Conservation (phyloP, 2,113 vertebrate species). For the Cynocephalus volans region DNA sequence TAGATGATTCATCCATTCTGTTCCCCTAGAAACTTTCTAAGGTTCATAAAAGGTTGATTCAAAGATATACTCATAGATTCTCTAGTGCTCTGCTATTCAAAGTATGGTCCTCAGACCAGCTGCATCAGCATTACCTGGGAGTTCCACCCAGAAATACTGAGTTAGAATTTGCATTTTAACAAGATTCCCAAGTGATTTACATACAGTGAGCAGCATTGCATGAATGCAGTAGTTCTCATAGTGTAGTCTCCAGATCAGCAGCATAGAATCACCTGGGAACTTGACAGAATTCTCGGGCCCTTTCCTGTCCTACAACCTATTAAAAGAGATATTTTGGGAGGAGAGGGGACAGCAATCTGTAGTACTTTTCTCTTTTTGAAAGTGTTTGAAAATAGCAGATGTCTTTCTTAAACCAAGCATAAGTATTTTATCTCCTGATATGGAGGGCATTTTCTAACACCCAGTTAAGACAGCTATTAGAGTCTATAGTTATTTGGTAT, state of each 20-base stretch:
- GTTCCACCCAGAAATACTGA: neutral
- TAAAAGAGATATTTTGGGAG: neutral
- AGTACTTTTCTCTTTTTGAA: neutral
- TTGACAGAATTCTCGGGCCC: neutral
- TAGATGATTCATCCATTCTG: neutral
- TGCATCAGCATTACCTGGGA: neutral
- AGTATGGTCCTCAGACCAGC: neutral
- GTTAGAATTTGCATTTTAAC: neutral
- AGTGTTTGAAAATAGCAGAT: neutral
- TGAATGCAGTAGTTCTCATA: accelerated
- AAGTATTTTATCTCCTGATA: neutral
- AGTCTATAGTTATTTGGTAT: neutral
- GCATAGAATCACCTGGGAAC: neutral
- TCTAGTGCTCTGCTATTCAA: neutral
- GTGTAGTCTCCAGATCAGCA: neutral
- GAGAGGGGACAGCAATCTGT: accelerated
- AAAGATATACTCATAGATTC: neutral
- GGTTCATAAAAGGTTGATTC: neutral
- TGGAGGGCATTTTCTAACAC: neutral
- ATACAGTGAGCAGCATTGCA: neutral
- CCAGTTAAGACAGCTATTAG: neutral
- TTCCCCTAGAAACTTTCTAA: neutral
- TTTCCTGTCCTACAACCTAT: neutral
- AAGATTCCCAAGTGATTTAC: neutral
- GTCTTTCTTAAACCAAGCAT: neutral